Evolutionary conservation across 2,113 vertebrate species (phyloP), one percentile per base, ranked within the genome.

Genomic region (Tichodroma muraria): DNA sequence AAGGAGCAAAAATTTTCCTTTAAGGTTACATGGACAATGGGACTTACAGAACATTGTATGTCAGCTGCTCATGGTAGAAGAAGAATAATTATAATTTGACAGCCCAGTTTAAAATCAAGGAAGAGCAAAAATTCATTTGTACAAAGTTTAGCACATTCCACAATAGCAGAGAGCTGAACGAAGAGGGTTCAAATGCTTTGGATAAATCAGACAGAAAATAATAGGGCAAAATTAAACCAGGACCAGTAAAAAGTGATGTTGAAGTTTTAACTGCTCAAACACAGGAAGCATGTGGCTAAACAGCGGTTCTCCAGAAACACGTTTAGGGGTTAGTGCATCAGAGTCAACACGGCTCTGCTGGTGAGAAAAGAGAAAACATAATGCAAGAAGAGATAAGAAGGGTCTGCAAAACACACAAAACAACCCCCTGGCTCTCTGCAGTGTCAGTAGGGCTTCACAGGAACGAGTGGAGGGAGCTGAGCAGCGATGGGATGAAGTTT

Each of bases 1-100:
- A 95, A 93, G 71, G 59, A 96, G 89, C 33, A 89, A 86, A 89
- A 81, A 40, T 15, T 31, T 86, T 88, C 49, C 77, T 94, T 93
- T 95, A 88, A 56, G 75, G 54, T 89, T 93, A 84, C 65, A 79
- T 21, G 60, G 59, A 86, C 75, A 94, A 45, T 31, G 35, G 66
- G 79, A 95, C 71, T 83, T 92, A 66, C 30, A 80, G n/a, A 70
- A 75, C 49, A 85, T 85, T 23, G 4, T 69, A 71, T 45, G 56
- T 84, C 90, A 84, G 61, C 18, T 38, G 44, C 38, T 82, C 9
- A 4, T 37, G 52, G 35, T 23, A 2, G 35, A 73, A 80, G 38
- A 85, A 28, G 9, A 80, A 87, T 68, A 80, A 87, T 68, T 54
- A 63, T 7, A 16, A 66, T 93, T 91, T 93, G 91, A 96, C 64